Evolutionary conservation across 1,140 invertebrate genomes (phyloP).

Genomic region (Diprion similis): DNA sequence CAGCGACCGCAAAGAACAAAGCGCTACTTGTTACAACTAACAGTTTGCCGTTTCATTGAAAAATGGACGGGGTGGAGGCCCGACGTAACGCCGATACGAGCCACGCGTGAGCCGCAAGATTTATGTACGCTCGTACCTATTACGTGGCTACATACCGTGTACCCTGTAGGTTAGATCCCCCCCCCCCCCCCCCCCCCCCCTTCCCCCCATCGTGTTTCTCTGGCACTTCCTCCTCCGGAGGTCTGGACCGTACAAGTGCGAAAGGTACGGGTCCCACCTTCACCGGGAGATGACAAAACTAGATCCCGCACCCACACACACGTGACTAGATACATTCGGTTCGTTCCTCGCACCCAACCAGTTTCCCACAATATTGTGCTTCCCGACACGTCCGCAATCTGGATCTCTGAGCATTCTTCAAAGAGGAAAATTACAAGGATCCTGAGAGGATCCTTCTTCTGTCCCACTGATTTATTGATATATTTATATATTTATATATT

Average conservation of each 20-base stretch:
- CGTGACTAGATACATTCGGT: too few species aligned
- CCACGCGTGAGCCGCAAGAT: not conserved
- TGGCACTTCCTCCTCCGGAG: too few species aligned
- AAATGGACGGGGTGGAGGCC: not conserved
- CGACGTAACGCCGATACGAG: constrained; percentile 1
- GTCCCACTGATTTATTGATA: not conserved
- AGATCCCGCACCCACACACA: not conserved
- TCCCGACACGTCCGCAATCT: too few species aligned
- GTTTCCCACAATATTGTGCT: too few species aligned
- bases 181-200: too few species aligned
- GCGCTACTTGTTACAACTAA: not conserved
- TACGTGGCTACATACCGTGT: not conserved
- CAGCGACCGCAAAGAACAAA: not conserved
- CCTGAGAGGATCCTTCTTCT: not conserved
- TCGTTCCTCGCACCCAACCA: too few species aligned
- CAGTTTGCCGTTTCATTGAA: not conserved
- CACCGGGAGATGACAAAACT: not conserved
- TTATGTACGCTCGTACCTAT: not conserved
- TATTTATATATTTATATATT: not conserved
- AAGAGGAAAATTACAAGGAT: not conserved
- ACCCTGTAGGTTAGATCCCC: too few species aligned
- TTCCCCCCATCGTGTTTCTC: too few species aligned
- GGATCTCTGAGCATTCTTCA: too few species aligned
- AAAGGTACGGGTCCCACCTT: not conserved
- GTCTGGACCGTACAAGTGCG: too few species aligned